Conservation (phyloP, 1,140 invertebrate genomes). For the Streblospio benedicti region DNA sequence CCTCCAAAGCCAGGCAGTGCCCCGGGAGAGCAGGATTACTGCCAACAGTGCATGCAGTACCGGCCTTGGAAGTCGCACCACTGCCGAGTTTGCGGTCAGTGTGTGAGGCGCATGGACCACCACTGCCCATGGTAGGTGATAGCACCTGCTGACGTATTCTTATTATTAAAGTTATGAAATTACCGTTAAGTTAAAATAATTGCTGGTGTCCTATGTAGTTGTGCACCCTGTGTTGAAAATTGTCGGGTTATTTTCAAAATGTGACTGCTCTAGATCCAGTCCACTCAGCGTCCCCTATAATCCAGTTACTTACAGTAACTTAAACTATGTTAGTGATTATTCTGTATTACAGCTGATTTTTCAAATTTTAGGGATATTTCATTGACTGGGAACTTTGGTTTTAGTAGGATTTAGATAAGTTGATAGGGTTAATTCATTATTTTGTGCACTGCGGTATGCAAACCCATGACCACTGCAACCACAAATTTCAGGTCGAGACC, state of each 20-base stretch:
- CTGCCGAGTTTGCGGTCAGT: constrained; percentile 78
- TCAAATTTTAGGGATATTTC: too few relatives aligned
- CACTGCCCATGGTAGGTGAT: constrained; percentile 68
- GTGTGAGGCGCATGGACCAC: constrained; percentile 81
- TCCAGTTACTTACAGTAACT: background rate
- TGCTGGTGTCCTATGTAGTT: background rate
- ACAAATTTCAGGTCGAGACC: too few relatives aligned
- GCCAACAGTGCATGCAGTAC: constrained; percentile 73
- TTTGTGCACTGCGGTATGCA: too few relatives aligned
- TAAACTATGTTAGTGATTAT: too few relatives aligned
- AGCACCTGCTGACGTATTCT: background rate
- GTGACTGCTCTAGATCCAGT: background rate
- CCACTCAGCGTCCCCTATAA: background rate
- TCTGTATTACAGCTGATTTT: too few relatives aligned
- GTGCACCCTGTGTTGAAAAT: background rate
- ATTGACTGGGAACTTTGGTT: too few relatives aligned
- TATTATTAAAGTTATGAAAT: background rate
- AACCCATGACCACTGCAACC: too few relatives aligned
- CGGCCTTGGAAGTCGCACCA: constrained; percentile 78
- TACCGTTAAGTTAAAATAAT: background rate
- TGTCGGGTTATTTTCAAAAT: background rate
- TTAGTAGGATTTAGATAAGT: too few relatives aligned
- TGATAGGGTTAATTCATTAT: too few relatives aligned
- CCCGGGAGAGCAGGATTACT: too few relatives aligned
- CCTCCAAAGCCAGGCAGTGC: too few relatives aligned